phyloP scores from a whole-genome alignment of 2,113 vertebrate species.

The Martes martes region DNA sequence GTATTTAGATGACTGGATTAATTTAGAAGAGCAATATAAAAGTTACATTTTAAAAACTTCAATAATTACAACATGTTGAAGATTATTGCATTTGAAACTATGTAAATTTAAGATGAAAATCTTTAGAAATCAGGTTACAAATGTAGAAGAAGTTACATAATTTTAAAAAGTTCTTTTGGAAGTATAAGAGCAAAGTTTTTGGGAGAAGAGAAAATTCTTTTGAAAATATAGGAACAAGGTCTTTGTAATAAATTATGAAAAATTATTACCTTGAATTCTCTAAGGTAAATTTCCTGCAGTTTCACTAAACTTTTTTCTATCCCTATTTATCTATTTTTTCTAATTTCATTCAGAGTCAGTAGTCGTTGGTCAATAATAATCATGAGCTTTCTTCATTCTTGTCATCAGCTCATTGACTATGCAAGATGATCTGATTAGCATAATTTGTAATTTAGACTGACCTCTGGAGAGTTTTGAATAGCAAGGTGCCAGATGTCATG shows the following conservation, averaged over 20 bases:
- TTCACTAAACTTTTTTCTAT: not conserved
- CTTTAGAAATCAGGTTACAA: not conserved
- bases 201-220: not conserved
- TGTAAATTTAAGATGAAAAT: not conserved
- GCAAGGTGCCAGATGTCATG: not conserved
- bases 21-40: not conserved
- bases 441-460: slow-evolving; percentile 17
- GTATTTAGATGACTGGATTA: not conserved
- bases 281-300: slow-evolving; percentile 10
- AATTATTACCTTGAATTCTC: not conserved
- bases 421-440: not conserved
- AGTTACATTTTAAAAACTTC: not conserved
- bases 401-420: not conserved
- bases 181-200: not conserved
- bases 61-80: not conserved
- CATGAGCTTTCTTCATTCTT: not conserved
- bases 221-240: not conserved
- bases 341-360: not conserved
- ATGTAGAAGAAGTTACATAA: not conserved
- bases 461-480: not conserved
- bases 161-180: not conserved
- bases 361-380: not conserved
- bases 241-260: not conserved
- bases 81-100: not conserved
- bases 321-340: not conserved